Base-by-base conservation (phyloP, 2,888 invertebrate species). In the Xanthorhoe spadicearia region DNA sequence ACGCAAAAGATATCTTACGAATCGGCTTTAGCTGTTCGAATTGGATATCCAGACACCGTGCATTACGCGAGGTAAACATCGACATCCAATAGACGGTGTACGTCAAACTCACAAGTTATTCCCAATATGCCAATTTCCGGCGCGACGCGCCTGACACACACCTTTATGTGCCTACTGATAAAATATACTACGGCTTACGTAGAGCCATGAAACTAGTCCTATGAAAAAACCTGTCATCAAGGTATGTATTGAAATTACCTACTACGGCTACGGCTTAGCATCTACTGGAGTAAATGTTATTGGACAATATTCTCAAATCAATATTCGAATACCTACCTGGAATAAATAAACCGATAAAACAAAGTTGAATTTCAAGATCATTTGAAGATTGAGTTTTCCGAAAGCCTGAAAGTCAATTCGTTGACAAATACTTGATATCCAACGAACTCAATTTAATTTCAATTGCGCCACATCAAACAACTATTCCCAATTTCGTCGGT, bases 81-180 rank as follows among this genome's bases (percentile, higher is more conserved):
- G 60, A 70, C 70, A 74, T 73, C 74, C 69, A 72, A 71, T 68
- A 68, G 62, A 66, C 62, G 55, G 70, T 69, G 72, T 65, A 64
- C 67, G 72, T 83, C 81, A 85, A 81, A 80, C 83, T 79, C 81
- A 81, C 79, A 79, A 84, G 83, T 82, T 83, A 86, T 84, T 84
- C 81, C 83, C 87, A 83, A 86, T 84, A 84, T 83, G 81, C 77
- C 78, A 77, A 82, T 83, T 82, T 84, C 83, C 84, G 82, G 73
- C 73, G 74, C 74, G 75, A 72, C 75, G 76, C 73, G 55, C 70
- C 49, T 52, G 35, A 10, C 78, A 77, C 77, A 77, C 72, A 73
- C 70, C 50, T 66, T 72, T 75, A 72, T 58, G 57, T 64, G 58
- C 46, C 46, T 32, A 75, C 78, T 77, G 77, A 83, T 85, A 86